These are phyloP conservation scores for Cephus spinipes DNA, from an alignment of 2,888 invertebrate species.

Conservation along the genomic window DNA sequence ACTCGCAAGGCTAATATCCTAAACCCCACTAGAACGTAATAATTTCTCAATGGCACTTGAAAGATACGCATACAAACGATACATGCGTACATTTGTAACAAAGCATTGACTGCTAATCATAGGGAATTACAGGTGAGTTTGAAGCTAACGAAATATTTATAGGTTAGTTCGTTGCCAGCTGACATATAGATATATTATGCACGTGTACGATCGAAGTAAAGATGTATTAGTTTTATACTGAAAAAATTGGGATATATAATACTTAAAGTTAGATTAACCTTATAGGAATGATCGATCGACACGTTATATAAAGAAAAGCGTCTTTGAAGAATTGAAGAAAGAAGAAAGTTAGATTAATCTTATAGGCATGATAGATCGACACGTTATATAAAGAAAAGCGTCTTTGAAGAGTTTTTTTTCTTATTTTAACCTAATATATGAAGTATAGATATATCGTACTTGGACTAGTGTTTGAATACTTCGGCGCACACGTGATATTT, in stretches of 20 bases:
- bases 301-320: background rate
- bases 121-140: background rate
- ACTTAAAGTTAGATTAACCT: no score
- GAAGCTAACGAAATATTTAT: no score
- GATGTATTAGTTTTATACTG: no score
- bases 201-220: no score
- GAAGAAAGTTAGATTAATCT: no score
- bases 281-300: background rate
- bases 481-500: background rate
- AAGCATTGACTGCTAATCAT: conserved; percentile 21
- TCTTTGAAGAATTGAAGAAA: background rate
- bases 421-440: background rate
- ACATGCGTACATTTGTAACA: conserved; percentile 40
- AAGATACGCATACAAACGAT: conserved; percentile 33
- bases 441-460: background rate
- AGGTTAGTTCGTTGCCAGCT: no score
- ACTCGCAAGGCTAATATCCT: conserved; percentile 50
- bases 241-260: no score
- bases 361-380: no score
- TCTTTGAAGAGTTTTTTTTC: background rate
- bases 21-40: conserved; percentile 62
- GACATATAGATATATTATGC: no score
- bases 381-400: no score
- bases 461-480: background rate
- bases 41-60: conserved; percentile 62